Percentiles rank a stretch among this genome's conserved stretches.
Conservation (phyloP, 2,113 vertebrate species). For the Microtus montanus region DNA sequence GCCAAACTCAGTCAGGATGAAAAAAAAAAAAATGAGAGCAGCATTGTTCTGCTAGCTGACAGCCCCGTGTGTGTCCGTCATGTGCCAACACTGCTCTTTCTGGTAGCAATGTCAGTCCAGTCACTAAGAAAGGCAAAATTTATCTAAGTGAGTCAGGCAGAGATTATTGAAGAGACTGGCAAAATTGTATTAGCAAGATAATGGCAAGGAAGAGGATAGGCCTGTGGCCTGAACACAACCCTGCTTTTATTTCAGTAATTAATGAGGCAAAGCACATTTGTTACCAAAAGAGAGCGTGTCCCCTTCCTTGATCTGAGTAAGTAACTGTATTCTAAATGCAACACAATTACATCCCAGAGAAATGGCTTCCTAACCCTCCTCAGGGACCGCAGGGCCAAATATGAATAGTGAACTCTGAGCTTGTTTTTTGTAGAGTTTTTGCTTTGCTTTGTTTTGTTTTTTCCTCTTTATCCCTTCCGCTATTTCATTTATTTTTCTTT, state of each 20-base stretch:
- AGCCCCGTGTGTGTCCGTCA: neutral
- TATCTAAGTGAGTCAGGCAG: neutral
- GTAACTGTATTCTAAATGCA: slow-evolving; percentile 32
- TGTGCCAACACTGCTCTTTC: slow-evolving; percentile 41
- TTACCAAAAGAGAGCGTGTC: slow-evolving; percentile 37
- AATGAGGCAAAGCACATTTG: slow-evolving; percentile 28
- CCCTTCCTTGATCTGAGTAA: neutral
- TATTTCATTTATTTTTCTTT: neutral
- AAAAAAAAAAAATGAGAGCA: neutral
- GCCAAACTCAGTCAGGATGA: neutral
- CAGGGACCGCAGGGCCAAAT: neutral
- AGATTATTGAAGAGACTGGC: neutral
- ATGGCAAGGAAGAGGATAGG: neutral
- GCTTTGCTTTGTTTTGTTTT: neutral
- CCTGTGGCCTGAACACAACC: neutral
- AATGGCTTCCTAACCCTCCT: slow-evolving; percentile 48
- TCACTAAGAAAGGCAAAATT: slow-evolving; percentile 54
- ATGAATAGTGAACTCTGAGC: neutral
- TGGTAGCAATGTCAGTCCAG: neutral
- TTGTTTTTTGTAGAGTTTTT: neutral
- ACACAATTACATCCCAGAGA: slow-evolving; percentile 45
- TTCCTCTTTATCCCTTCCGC: neutral
- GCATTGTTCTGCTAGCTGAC: neutral
- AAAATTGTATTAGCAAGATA: neutral
- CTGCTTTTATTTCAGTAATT: slow-evolving; percentile 25